phyloP scores from a whole-genome alignment of 2,888 invertebrate species.

The Philereme vetulata region DNA sequence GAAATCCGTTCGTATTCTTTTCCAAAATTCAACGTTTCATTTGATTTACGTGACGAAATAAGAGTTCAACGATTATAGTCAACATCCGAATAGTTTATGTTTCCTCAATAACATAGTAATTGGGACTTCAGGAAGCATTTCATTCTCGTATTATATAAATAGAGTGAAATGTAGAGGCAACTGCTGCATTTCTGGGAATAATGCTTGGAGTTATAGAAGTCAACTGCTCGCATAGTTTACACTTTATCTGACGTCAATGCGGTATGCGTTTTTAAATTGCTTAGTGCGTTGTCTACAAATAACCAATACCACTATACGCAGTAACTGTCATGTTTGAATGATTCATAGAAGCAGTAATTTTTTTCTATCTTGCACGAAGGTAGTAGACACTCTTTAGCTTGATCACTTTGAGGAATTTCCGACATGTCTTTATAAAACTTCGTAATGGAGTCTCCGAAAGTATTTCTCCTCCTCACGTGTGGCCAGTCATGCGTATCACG shows the following conservation, averaged over 20 bases:
- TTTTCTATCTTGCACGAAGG: no score
- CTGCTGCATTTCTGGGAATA: constrained; percentile 29
- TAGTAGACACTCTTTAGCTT: background rate
- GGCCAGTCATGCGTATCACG: constrained; percentile 47
- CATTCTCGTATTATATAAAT: constrained; percentile 33
- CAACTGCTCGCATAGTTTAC: constrained; percentile 4
- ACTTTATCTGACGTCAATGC: background rate
- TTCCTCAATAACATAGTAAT: constrained; percentile 50
- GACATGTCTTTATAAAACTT: constrained; percentile 30
- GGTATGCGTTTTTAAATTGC: no score
- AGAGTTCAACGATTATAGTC: constrained; percentile 33
- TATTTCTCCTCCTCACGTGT: constrained; percentile 44
- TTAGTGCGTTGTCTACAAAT: no score
- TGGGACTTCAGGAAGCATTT: constrained; percentile 42
- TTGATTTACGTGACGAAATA: constrained; percentile 20
- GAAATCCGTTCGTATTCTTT: background rate
- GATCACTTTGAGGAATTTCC: constrained; percentile 15
- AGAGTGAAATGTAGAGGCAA: constrained; percentile 32
- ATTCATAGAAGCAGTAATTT: no score
- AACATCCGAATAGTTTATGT: constrained; percentile 45
- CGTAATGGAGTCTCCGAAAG: constrained; percentile 37
- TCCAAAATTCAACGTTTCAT: constrained; percentile 9
- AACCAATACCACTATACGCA: no score
- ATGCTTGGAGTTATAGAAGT: constrained; percentile 15
- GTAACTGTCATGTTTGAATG: no score